Evolutionary conservation across 2,888 invertebrate species (phyloP).

Genomic region (Andrena dorsata): DNA sequence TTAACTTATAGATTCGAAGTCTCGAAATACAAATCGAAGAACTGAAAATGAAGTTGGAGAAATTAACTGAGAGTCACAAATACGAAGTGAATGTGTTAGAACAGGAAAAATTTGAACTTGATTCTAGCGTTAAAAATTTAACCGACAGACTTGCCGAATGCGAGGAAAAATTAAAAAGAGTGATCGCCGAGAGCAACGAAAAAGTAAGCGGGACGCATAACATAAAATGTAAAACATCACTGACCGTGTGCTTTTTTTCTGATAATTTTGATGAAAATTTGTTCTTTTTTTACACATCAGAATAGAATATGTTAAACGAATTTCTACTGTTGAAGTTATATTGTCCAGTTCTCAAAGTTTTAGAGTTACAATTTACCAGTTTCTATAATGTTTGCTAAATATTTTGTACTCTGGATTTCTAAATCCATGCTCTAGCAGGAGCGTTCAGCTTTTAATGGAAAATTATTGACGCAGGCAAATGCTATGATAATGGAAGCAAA

Average conservation of each 20-base stretch:
- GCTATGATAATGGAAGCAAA: constrained; percentile 77
- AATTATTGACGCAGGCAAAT: constrained; percentile 66
- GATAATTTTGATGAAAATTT: constrained; percentile 7
- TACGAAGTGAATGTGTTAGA: constrained; percentile 61
- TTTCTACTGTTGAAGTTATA: background rate
- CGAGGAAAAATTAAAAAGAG: constrained; percentile 78
- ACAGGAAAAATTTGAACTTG: constrained; percentile 64
- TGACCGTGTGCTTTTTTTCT: constrained; percentile 35
- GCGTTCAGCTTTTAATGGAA: constrained; percentile 4
- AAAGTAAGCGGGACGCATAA: constrained; percentile 74
- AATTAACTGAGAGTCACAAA: constrained; percentile 47
- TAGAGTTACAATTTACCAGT: too few relatives aligned
- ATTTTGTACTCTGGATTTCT: constrained; percentile 12
- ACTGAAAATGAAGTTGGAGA: constrained; percentile 53
- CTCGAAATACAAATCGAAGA: constrained; percentile 54
- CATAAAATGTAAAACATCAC: constrained; percentile 60
- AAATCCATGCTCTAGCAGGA: background rate
- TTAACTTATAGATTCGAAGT: constrained; percentile 37
- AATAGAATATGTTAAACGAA: background rate
- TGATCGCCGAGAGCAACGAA: constrained; percentile 78
- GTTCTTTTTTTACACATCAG: background rate
- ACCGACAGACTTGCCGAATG: constrained; percentile 69
- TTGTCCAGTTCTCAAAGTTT: constrained; percentile 2
- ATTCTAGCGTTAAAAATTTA: constrained; percentile 50
- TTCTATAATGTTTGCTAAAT: constrained; percentile 61